A percentile compares a stretch with the other conserved stretches of the same genome.
These are phyloP conservation scores for Bombus cullumanus DNA, from an alignment of 1,140 invertebrate genomes.

Conservation along the genomic window DNA sequence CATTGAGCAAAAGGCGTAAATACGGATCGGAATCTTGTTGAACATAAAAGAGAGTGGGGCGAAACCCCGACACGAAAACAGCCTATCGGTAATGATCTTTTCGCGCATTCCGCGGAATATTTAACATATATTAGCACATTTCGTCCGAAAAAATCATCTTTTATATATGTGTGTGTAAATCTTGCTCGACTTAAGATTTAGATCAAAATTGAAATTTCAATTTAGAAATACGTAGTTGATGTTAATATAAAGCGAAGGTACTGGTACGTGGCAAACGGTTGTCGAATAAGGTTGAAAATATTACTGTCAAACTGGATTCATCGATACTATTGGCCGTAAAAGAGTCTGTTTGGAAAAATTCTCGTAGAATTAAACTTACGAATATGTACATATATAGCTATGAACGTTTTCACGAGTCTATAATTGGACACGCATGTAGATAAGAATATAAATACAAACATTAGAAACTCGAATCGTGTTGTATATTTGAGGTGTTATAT, in stretches of 20 bases:
- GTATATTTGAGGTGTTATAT: constrained; percentile 23
- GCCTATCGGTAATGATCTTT: not conserved
- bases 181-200: too few relatives aligned
- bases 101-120: not conserved
- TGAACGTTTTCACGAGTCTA: not conserved
- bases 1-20: not conserved
- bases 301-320: too few relatives aligned
- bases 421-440: constrained; percentile 7
- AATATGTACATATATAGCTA: too few relatives aligned
- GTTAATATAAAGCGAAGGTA: not conserved
- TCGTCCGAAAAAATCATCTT: too few relatives aligned
- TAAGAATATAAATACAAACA: constrained; percentile 17
- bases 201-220: too few relatives aligned
- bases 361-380: too few relatives aligned
- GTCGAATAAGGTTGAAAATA: too few relatives aligned
- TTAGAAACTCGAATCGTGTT: not conserved
- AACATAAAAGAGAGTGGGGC: too few relatives aligned
- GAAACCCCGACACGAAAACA: not conserved
- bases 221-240: not conserved
- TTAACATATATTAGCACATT: not conserved
- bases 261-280: too few relatives aligned
- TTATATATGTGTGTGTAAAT: too few relatives aligned
- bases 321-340: not conserved
- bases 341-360: not conserved
- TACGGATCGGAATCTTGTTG: not conserved